Percentiles rank a stretch among this genome's conserved stretches.
Evolutionary conservation across 2,888 invertebrate genomes (phyloP).

Genomic region (Endotricha flammealis): DNA sequence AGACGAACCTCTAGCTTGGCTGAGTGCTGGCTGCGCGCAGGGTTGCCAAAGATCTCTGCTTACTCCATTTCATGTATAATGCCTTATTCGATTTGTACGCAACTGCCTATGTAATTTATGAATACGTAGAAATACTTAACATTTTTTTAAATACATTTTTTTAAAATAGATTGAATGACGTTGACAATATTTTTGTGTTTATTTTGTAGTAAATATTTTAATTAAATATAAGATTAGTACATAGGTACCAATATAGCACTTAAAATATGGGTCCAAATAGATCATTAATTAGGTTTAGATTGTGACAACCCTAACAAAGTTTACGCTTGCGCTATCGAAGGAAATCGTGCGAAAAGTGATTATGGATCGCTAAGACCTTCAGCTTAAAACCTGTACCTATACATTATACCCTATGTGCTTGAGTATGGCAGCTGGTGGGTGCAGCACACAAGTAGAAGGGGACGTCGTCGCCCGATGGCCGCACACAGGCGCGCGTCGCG

Average conservation of each 20-base stretch:
- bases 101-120: no score
- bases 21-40: conserved; percentile 53
- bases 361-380: conserved; percentile 62
- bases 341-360: conserved; percentile 67
- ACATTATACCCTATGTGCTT: background rate
- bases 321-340: conserved; percentile 53
- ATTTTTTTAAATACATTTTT: no score
- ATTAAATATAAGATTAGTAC: no score
- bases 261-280: no score
- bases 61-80: no score
- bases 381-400: conserved; percentile 47
- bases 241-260: no score
- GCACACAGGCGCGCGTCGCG: conserved; percentile 26
- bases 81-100: no score
- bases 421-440: conserved; percentile 10
- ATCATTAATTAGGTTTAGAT: conserved; percentile 9
- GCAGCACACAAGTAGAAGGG: conserved; percentile 9
- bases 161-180: no score
- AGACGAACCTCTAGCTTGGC: conserved; percentile 61
- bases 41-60: conserved; percentile 34
- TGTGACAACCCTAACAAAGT: conserved; percentile 41
- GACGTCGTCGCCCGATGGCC: conserved; percentile 22
- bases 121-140: no score
- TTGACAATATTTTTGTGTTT: no score
- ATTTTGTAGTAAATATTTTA: no score